Evolutionary conservation across 2,797 vertebrate species (phyloP).

Genomic region (Morus bassanus): DNA sequence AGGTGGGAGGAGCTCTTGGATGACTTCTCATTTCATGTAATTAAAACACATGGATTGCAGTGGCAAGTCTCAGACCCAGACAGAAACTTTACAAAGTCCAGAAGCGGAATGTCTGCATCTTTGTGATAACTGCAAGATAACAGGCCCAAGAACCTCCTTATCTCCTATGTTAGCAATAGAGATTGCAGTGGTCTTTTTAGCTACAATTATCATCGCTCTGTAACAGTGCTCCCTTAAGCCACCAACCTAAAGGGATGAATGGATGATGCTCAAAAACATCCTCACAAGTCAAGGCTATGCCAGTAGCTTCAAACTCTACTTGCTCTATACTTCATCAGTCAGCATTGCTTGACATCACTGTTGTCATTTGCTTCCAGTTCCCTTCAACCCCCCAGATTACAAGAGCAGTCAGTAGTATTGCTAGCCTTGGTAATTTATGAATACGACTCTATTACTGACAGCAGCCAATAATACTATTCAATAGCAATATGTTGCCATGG

Average conservation of each 20-base stretch:
- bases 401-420: background rate
- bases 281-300: background rate
- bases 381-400: background rate
- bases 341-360: background rate
- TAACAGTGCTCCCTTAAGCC: background rate
- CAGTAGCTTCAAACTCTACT: background rate
- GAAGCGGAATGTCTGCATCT: background rate
- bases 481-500: constrained; percentile 27
- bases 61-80: background rate
- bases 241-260: background rate
- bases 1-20: background rate
- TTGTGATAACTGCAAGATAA: background rate
- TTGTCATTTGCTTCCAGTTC: background rate
- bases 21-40: background rate
- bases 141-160: background rate
- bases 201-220: fast-evolving
- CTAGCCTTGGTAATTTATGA: constrained; percentile 35
- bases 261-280: background rate
- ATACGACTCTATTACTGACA: constrained; percentile 31
- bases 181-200: background rate
- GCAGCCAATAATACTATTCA: constrained; percentile 33
- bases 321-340: background rate
- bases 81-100: background rate
- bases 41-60: background rate
- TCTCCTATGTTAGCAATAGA: background rate